Conservation (phyloP, 2,113 vertebrate genomes). For the Menura novaehollandiae region DNA sequence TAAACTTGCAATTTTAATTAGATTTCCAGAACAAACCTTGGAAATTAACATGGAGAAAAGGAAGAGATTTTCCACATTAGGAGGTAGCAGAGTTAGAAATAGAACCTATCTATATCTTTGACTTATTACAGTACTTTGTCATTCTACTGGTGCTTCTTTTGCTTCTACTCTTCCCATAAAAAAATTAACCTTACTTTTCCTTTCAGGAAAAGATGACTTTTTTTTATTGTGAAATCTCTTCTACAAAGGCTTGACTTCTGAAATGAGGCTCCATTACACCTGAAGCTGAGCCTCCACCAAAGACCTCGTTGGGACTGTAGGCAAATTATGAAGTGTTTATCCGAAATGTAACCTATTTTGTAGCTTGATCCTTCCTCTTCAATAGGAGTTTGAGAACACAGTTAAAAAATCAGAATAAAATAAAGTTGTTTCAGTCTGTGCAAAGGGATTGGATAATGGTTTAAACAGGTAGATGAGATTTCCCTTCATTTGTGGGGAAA, state of each 20-base stretch:
- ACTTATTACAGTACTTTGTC: background rate
- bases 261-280: background rate
- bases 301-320: background rate
- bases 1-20: background rate
- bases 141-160: background rate
- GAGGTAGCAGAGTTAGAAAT: background rate
- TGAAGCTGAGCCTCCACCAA: background rate
- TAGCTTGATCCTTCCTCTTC: background rate
- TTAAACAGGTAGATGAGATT: conserved; percentile 15
- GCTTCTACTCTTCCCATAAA: background rate
- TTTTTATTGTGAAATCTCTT: background rate
- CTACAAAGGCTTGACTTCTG: background rate
- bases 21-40: background rate
- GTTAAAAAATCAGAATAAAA: background rate
- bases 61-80: background rate
- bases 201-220: background rate
- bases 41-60: background rate
- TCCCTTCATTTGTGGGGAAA: background rate
- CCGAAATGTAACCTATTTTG: background rate
- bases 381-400: background rate
- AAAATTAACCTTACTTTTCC: background rate
- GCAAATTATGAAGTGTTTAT: background rate
- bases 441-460: background rate
- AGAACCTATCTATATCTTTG: background rate
- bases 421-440: background rate